Evolutionary conservation across 2,888 invertebrate genomes (phyloP).

Genomic region (Hypena proboscidalis): DNA sequence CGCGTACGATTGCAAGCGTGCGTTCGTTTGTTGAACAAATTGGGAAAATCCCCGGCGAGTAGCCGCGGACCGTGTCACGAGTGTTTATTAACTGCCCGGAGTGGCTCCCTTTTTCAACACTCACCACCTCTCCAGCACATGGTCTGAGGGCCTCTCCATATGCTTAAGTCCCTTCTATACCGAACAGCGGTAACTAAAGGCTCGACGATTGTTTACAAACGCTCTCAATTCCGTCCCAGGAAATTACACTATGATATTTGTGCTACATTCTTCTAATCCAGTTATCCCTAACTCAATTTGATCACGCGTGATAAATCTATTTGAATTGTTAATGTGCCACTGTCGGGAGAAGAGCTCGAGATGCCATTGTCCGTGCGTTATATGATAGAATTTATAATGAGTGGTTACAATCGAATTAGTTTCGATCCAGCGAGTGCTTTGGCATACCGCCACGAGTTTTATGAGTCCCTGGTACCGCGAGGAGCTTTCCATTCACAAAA

Average conservation of each 20-base stretch:
- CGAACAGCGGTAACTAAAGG: conserved; percentile 10
- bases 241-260: conserved; percentile 26
- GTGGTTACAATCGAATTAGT: conserved; percentile 23
- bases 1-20: conserved; percentile 10
- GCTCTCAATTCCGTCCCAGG: conserved; percentile 18
- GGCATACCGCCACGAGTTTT: conserved; percentile 4
- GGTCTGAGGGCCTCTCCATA: conserved; percentile 13
- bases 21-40: conserved; percentile 33
- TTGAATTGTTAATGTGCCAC: conserved; percentile 24
- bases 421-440: conserved; percentile 17
- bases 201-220: conserved; percentile 30
- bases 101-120: conserved; percentile 17
- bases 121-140: not conserved
- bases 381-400: conserved; percentile 23
- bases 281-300: conserved; percentile 18
- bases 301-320: conserved; percentile 24
- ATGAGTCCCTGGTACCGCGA: not conserved
- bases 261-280: conserved; percentile 21
- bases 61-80: conserved; percentile 16
- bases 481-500: conserved; percentile 1
- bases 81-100: conserved; percentile 48
- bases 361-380: conserved; percentile 10
- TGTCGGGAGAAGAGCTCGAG: conserved; percentile 5
- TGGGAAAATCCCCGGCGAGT: conserved; percentile 26
- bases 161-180: conserved; percentile 9